These are phyloP conservation scores for Cyclophora punctaria DNA, from an alignment of 2,888 invertebrate species.

Conservation along the genomic window DNA sequence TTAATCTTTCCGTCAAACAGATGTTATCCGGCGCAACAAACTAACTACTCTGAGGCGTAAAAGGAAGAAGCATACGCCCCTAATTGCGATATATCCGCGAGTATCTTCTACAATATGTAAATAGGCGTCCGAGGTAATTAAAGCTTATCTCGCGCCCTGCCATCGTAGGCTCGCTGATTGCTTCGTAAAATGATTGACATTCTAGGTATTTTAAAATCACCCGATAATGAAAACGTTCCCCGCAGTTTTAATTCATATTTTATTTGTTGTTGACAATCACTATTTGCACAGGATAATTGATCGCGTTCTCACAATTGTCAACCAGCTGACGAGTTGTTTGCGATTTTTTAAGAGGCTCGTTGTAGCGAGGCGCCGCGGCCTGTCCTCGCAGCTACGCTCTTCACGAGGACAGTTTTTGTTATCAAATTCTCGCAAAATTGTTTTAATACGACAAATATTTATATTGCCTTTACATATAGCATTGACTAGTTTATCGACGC, in stretches of 20 bases:
- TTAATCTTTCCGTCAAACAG: constrained; percentile 62
- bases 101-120: constrained; percentile 71
- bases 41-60: constrained; percentile 51
- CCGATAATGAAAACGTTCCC: constrained; percentile 68
- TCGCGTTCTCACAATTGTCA: constrained; percentile 74
- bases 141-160: constrained; percentile 66
- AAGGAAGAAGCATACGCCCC: constrained; percentile 65
- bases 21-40: constrained; percentile 57
- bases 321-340: constrained; percentile 55
- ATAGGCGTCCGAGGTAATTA: constrained; percentile 70
- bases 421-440: constrained; percentile 46
- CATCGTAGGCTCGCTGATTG: constrained; percentile 58
- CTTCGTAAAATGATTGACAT: constrained; percentile 71
- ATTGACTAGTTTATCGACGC: constrained; percentile 42
- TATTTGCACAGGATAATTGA: constrained; percentile 72
- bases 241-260: constrained; percentile 55
- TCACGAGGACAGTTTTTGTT: constrained; percentile 39
- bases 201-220: constrained; percentile 54
- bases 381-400: constrained; percentile 21
- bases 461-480: constrained; percentile 42
- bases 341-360: constrained; percentile 55
- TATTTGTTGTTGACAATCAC: constrained; percentile 69
- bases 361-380: constrained; percentile 43
- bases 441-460: constrained; percentile 61
- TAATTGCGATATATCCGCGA: constrained; percentile 68